Evolutionary conservation across 1,140 invertebrate genomes (phyloP).

Genomic region (Pinna nobilis): DNA sequence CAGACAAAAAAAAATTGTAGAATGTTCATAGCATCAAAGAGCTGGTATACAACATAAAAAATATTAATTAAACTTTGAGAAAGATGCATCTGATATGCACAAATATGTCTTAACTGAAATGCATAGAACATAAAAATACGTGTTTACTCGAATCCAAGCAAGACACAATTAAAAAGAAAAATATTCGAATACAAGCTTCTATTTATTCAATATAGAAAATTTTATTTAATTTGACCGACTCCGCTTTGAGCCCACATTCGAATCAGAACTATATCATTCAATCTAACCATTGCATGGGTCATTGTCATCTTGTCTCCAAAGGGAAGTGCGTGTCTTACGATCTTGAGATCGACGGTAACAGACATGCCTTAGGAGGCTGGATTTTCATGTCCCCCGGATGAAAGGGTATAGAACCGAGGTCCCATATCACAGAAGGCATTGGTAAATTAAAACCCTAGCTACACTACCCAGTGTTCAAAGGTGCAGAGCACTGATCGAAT

Average conservation of each 20-base stretch:
- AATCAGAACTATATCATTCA: not conserved
- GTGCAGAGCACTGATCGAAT: too few relatives aligned
- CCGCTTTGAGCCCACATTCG: not conserved
- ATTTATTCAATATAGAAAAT: not conserved
- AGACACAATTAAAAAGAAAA: not conserved
- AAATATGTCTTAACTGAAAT: not conserved
- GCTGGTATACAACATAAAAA: not conserved
- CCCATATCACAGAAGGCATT: too few relatives aligned
- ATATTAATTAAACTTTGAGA: not conserved
- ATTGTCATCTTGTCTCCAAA: too few relatives aligned
- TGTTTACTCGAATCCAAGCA: not conserved
- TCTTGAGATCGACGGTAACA: too few relatives aligned
- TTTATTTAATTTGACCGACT: not conserved
- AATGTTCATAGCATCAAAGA: not conserved
- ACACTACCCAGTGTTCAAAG: too few relatives aligned
- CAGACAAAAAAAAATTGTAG: not conserved
- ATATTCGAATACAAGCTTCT: not conserved
- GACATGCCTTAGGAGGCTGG: too few relatives aligned
- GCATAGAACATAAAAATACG: not conserved
- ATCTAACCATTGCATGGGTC: not conserved
- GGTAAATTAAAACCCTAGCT: too few relatives aligned
- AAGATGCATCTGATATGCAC: not conserved
- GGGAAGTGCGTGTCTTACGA: too few relatives aligned
- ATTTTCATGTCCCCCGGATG: too few relatives aligned
- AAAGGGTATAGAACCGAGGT: too few relatives aligned